phyloP scores from a whole-genome alignment of 2,113 vertebrate species.

The Grammomys surdaster region DNA sequence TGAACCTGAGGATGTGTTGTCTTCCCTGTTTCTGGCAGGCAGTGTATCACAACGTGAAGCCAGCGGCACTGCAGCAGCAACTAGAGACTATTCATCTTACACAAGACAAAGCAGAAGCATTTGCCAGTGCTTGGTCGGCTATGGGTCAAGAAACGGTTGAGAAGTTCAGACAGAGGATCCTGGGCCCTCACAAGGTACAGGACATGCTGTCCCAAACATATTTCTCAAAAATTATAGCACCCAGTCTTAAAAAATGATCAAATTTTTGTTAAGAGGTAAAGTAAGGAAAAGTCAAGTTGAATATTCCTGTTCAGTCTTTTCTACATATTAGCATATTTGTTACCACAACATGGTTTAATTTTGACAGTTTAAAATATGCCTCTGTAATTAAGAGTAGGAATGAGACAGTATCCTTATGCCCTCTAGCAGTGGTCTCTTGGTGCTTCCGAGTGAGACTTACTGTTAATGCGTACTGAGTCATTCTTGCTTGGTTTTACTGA shows the following conservation, averaged over 20 bases:
- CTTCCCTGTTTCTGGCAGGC: conserved; percentile 86
- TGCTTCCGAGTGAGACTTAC: neutral
- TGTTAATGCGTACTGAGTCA: neutral
- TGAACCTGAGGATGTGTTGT: neutral
- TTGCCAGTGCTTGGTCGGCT: conserved; percentile 91
- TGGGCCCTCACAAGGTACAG: conserved; percentile 95
- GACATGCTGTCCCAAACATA: neutral
- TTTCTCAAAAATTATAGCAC: neutral
- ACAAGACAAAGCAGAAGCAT: conserved; percentile 92
- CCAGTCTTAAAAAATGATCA: neutral
- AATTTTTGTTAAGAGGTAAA: neutral
- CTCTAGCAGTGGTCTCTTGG: neutral
- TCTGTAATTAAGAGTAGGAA: conserved; percentile 21
- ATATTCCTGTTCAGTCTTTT: conserved; percentile 27
- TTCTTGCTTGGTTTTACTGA: neutral
- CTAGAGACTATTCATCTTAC: conserved; percentile 90
- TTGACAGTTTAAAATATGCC: conserved; percentile 4
- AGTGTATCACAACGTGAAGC: conserved; percentile 95
- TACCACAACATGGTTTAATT: conserved; percentile 31
- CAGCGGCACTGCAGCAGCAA: conserved; percentile 92
- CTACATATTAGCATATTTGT: neutral
- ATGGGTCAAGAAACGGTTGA: conserved; percentile 93
- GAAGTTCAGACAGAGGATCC: conserved; percentile 92
- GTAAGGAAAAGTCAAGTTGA: neutral
- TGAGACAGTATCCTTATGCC: neutral